Percentiles rank a stretch among this genome's conserved stretches.
Evolutionary conservation across 1,140 invertebrate species (phyloP).

Genomic region (Bombus soroeensis): DNA sequence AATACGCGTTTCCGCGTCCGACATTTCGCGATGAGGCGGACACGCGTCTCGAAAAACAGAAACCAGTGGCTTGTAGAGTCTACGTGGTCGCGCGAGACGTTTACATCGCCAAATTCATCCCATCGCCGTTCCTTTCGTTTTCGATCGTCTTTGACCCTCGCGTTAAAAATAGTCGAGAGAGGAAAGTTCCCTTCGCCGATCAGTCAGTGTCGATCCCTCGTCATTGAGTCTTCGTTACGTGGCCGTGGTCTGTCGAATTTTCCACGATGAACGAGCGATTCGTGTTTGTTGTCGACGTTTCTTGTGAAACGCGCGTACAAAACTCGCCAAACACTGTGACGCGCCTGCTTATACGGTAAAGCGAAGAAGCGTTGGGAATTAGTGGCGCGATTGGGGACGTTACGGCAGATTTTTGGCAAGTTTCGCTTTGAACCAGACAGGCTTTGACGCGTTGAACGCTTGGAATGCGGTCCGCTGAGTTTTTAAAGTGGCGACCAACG

Average conservation of each 20-base stretch:
- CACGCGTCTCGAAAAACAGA: conserved; percentile 62
- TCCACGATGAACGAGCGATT: neutral
- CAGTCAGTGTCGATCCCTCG: conserved; percentile 51
- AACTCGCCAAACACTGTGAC: too few relatives aligned
- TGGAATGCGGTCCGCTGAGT: neutral
- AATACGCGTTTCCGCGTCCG: conserved; percentile 76
- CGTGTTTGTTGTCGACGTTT: neutral
- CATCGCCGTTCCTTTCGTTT: conserved; percentile 4
- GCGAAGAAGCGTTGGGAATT: too few relatives aligned
- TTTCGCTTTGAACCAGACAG: neutral
- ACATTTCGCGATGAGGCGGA: conserved; percentile 47
- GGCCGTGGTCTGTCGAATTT: conserved; percentile 3
- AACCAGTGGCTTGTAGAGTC: conserved; percentile 63
- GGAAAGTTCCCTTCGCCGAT: conserved; percentile 20
- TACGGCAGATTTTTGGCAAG: neutral
- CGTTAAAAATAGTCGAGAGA: conserved; percentile 37
- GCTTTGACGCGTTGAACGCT: neutral
- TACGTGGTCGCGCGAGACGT: conserved; percentile 28
- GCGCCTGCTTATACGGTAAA: too few relatives aligned
- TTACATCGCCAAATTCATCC: conserved; percentile 17
- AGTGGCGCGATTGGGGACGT: neutral
- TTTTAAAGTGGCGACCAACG: neutral
- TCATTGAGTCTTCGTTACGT: conserved; percentile 20
- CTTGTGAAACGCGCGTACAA: too few relatives aligned
- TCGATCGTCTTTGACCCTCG: conserved; percentile 44